These are phyloP conservation scores for Melanerpes formicivorus DNA, from an alignment of 2,113 vertebrate species.

Conservation along the genomic window DNA sequence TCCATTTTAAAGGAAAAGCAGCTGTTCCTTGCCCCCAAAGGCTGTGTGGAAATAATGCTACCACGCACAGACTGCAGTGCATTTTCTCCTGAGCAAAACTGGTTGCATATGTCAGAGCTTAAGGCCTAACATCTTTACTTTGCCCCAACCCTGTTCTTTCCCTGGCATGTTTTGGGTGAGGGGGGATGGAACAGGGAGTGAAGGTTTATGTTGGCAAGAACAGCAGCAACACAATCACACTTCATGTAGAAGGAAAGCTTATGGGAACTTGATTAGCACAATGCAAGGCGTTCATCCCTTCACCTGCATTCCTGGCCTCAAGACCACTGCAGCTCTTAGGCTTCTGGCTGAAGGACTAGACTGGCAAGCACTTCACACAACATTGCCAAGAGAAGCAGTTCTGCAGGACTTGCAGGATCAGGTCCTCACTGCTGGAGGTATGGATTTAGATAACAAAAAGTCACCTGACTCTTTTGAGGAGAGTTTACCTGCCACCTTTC, in stretches of 20 bases:
- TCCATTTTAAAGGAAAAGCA: slow-evolving; percentile 4
- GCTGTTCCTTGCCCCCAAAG: not conserved
- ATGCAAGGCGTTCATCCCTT: not conserved
- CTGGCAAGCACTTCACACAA: not conserved
- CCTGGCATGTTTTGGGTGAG: not conserved
- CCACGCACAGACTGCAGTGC: accelerated
- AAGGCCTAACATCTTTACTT: not conserved
- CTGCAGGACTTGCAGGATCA: not conserved
- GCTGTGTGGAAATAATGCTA: not conserved
- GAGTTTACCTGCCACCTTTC: not conserved
- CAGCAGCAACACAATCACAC: not conserved
- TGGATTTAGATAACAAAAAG: not conserved
- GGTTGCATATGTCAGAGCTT: not conserved
- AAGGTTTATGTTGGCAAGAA: not conserved
- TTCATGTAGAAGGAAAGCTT: not conserved
- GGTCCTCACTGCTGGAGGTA: not conserved
- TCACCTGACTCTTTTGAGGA: not conserved
- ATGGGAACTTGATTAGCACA: not conserved
- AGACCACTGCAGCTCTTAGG: not conserved
- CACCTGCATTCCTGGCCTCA: slow-evolving; percentile 18
- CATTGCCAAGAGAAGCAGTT: not conserved
- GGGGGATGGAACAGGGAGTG: not conserved
- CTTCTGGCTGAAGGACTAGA: not conserved
- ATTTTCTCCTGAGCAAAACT: not conserved
- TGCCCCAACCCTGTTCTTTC: not conserved